Percentiles rank a stretch among this genome's conserved stretches.
phyloP scores from a whole-genome alignment of 2,888 invertebrate species.

The Drosophila subquinaria region DNA sequence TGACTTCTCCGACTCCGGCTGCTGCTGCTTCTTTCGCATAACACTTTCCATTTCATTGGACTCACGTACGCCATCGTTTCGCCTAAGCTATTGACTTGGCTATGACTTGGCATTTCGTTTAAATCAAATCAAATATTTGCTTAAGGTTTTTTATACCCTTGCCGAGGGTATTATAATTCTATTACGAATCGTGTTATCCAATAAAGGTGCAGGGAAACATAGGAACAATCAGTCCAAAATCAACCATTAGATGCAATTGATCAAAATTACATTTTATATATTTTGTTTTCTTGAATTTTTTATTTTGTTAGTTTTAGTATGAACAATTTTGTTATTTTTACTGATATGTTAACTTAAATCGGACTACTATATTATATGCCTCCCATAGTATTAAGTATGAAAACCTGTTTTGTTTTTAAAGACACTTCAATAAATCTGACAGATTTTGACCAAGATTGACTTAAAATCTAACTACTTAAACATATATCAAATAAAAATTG shows the following conservation, averaged over 20 bases:
- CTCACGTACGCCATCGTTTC: constrained; percentile 51
- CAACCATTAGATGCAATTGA: too few species aligned
- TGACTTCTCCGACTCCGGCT: constrained; percentile 1
- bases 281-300: too few species aligned
- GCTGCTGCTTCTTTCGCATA: constrained; percentile 58
- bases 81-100: constrained; percentile 21
- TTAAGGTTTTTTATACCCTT: constrained; percentile 12
- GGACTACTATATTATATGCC: too few species aligned
- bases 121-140: constrained; percentile 78
- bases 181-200: background rate
- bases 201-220: too few species aligned
- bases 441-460: background rate
- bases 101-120: constrained; percentile 73
- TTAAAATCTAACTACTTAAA: background rate
- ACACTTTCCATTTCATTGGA: constrained; percentile 75
- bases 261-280: too few species aligned
- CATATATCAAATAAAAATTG: background rate
- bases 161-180: background rate
- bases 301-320: too few species aligned
- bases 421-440: background rate
- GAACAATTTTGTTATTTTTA: too few species aligned
- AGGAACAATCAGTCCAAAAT: too few species aligned
- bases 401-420: too few species aligned
- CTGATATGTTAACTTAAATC: too few species aligned
- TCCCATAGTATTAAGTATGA: too few species aligned